These are phyloP conservation scores for Lophius americanus DNA, from an alignment of 2,797 vertebrate genomes.

Conservation along the genomic window DNA sequence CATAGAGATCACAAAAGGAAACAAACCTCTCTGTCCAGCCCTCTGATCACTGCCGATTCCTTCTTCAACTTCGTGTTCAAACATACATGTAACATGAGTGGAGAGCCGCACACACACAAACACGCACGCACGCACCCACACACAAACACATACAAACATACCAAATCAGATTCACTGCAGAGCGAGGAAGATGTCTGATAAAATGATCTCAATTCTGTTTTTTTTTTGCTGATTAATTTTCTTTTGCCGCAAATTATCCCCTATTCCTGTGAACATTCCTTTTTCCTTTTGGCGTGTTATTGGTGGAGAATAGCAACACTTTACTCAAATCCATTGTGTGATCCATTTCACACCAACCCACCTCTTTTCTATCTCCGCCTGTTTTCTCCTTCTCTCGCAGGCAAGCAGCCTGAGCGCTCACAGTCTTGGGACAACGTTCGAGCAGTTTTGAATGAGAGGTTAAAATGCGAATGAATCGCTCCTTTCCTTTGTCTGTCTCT, in stretches of 20 bases:
- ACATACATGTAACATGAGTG: conserved; percentile 20
- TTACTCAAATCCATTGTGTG: conserved; percentile 78
- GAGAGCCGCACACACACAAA: neutral
- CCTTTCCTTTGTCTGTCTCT: conserved; percentile 45
- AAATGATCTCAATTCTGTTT: conserved; percentile 21
- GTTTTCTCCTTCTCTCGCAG: conserved; percentile 67
- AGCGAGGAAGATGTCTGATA: conserved; percentile 4
- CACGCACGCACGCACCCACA: conserved; percentile 7
- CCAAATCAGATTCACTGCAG: conserved; percentile 25
- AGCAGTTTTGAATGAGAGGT: conserved; percentile 71
- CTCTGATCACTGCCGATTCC: conserved; percentile 64
- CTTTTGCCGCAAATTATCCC: neutral
- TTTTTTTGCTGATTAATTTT: conserved; percentile 23
- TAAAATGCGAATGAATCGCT: conserved; percentile 59
- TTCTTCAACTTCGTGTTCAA: conserved; percentile 54
- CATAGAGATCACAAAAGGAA: conserved; percentile 64
- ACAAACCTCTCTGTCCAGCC: conserved; percentile 50
- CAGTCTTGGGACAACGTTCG: conserved; percentile 59
- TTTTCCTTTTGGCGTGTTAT: conserved; percentile 65
- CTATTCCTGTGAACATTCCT: conserved; percentile 29
- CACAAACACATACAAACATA: neutral
- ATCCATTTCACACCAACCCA: conserved; percentile 77
- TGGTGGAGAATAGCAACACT: conserved; percentile 65
- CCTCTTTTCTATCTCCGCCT: conserved; percentile 74
- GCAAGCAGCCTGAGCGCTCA: conserved; percentile 49